phyloP scores from a whole-genome alignment of 2,888 invertebrate species.

The Bombylius major region DNA sequence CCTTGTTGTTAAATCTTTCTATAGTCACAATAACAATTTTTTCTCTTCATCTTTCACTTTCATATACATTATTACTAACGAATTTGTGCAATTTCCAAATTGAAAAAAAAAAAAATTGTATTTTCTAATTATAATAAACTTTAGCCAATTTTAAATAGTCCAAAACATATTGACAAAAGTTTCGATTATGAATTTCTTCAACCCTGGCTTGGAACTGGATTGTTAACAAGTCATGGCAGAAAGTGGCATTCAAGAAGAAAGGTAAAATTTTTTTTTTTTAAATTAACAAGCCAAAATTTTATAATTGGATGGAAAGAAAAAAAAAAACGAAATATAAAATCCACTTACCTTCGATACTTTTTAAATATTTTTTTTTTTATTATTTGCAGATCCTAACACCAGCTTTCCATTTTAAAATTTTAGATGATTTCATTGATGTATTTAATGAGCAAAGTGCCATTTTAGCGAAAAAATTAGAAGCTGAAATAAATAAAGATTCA shows the following conservation, averaged over 20 bases:
- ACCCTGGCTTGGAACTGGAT: constrained; percentile 47
- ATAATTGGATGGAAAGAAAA: neutral
- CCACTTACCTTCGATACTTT: neutral
- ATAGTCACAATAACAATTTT: no score
- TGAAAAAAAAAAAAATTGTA: no score
- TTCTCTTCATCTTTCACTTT: no score
- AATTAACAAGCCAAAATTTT: neutral
- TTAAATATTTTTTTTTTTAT: neutral
- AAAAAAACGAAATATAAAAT: no score
- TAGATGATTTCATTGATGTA: constrained; percentile 51
- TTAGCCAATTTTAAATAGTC: constrained; percentile 45
- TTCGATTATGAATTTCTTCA: constrained; percentile 42
- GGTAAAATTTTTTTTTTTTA: constrained; percentile 23
- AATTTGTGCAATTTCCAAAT: no score
- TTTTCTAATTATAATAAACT: constrained; percentile 9
- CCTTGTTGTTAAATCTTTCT: no score
- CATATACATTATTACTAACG: no score
- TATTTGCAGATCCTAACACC: constrained; percentile 45
- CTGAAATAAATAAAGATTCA: constrained; percentile 30
- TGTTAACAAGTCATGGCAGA: constrained; percentile 41
- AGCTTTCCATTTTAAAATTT: constrained; percentile 56
- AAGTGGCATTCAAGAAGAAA: constrained; percentile 52
- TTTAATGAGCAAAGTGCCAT: constrained; percentile 48
- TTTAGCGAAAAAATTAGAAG: constrained; percentile 40
- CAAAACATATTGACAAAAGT: constrained; percentile 46